Conservation (phyloP, 2,113 vertebrate species). For the Daphoenositta chrysoptera region DNA sequence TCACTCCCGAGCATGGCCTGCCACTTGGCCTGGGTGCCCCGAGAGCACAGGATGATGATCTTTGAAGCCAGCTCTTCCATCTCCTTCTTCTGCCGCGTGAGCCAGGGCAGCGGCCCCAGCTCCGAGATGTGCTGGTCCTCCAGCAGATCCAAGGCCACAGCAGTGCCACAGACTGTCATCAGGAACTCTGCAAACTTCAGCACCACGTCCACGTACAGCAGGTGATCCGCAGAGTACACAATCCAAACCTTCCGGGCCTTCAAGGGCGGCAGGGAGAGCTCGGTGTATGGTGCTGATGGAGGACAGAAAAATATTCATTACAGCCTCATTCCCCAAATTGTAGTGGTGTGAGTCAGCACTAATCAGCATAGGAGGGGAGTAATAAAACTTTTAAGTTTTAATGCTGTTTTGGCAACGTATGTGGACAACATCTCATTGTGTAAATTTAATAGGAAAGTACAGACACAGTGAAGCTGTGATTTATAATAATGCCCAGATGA, state of each 20-base stretch:
- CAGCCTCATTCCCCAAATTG: neutral
- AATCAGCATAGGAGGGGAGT: neutral
- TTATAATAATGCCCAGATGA: neutral
- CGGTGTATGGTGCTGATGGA: neutral
- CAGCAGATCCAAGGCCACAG: slow-evolving; percentile 87
- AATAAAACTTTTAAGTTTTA: neutral
- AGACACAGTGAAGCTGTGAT: neutral
- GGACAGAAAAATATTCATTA: neutral
- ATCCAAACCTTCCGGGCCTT: slow-evolving; percentile 80
- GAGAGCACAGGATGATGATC: slow-evolving; percentile 89
- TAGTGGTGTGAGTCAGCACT: neutral
- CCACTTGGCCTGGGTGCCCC: slow-evolving; percentile 91
- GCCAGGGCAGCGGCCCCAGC: slow-evolving; percentile 85
- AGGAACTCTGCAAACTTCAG: slow-evolving; percentile 90
- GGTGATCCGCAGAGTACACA: slow-evolving; percentile 91
- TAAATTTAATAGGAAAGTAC: neutral
- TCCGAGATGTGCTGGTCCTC: slow-evolving; percentile 80
- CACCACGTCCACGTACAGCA: slow-evolving; percentile 86
- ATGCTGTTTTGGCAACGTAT: neutral
- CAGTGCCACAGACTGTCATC: slow-evolving; percentile 81
- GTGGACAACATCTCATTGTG: neutral
- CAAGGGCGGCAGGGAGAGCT: slow-evolving; percentile 37
- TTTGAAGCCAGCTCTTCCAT: slow-evolving; percentile 79
- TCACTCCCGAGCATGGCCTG: slow-evolving; percentile 82
- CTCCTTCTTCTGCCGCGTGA: slow-evolving; percentile 83